A percentile compares a stretch with the other conserved stretches of the same genome.
These are phyloP conservation scores for Nymphicus hollandicus DNA, from an alignment of 2,113 vertebrate species.

Conservation along the genomic window DNA sequence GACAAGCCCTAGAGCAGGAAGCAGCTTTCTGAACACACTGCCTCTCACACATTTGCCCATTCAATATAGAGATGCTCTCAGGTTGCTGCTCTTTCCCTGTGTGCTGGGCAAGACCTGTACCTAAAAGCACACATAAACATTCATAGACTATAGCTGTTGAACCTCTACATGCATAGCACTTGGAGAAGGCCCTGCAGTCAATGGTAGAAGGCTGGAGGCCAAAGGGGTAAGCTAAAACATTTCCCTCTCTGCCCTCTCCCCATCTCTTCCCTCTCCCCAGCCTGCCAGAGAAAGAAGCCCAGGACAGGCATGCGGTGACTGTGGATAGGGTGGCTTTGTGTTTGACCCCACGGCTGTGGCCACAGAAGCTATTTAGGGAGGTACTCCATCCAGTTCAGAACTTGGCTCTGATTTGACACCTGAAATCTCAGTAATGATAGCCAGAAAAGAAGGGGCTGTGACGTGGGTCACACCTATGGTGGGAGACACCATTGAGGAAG, in stretches of 20 bases:
- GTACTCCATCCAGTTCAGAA: not conserved
- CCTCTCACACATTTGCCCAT: not conserved
- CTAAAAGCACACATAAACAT: not conserved
- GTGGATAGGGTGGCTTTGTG: not conserved
- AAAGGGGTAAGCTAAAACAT: not conserved
- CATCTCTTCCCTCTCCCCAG: not conserved
- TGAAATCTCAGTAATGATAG: not conserved
- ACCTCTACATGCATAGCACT: not conserved
- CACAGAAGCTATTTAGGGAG: not conserved
- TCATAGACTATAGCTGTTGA: not conserved
- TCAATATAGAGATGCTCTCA: not conserved
- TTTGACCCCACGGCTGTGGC: not conserved
- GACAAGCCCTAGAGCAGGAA: not conserved
- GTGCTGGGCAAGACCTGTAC: not conserved
- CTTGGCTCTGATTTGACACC: not conserved
- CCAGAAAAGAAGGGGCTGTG: not conserved
- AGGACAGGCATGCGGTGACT: rapidly evolving
- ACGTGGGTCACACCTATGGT: not conserved
- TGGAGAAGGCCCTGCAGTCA: not conserved
- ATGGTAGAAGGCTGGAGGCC: not conserved
- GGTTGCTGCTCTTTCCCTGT: not conserved
- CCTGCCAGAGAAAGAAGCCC: not conserved
- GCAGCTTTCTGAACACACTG: not conserved
- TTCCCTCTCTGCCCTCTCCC: not conserved
- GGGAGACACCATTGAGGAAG: not conserved